Conservation (phyloP, 2,797 vertebrate genomes). For the Neomorphus geoffroyi region DNA sequence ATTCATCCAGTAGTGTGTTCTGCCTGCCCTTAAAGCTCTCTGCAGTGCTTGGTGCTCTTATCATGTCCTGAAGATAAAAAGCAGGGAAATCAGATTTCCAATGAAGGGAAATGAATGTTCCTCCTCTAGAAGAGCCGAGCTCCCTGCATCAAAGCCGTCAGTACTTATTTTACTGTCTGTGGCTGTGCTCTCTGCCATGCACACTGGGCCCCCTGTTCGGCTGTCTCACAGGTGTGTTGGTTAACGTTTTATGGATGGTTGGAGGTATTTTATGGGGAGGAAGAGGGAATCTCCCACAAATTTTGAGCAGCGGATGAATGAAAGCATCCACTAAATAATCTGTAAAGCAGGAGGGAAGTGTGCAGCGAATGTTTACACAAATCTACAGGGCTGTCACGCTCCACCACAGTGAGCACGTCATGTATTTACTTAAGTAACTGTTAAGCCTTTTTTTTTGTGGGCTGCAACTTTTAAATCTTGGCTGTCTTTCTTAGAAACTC, state of each 20-base stretch:
- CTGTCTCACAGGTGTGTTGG: neutral
- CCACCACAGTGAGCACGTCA: accelerated
- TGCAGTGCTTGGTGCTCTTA: neutral
- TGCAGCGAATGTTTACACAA: neutral
- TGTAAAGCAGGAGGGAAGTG: neutral
- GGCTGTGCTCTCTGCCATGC: neutral
- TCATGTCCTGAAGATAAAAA: slow-evolving; percentile 7
- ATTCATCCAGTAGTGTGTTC: neutral
- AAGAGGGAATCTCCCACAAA: neutral
- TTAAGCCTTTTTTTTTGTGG: neutral
- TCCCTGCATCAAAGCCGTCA: neutral
- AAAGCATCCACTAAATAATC: neutral
- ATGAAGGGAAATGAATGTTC: neutral
- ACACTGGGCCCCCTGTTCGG: neutral
- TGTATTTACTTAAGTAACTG: neutral
- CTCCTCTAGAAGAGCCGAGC: neutral
- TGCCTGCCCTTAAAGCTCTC: neutral
- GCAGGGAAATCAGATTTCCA: slow-evolving; percentile 26
- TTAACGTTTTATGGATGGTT: neutral
- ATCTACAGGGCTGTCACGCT: neutral
- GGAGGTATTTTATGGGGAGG: neutral
- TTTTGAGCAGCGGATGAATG: neutral
- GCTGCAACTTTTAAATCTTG: neutral
- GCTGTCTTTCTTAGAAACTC: neutral
- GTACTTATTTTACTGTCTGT: neutral